Conservation (phyloP, 2,888 invertebrate species). For the Rhopalosiphum nymphaeae region DNA sequence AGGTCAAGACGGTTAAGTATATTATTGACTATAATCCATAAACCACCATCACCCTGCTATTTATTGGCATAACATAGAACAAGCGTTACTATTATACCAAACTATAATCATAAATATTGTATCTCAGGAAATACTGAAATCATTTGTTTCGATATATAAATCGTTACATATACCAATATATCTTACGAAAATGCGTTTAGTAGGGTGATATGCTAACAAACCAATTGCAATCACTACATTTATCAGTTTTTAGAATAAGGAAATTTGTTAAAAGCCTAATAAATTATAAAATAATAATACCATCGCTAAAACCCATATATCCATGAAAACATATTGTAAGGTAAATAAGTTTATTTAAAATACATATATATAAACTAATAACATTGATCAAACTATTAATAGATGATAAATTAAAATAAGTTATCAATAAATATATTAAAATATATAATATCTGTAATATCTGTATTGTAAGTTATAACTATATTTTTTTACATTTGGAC, state of each 20-base stretch:
- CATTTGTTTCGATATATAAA: background rate
- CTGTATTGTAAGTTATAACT: background rate
- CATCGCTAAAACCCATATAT: background rate
- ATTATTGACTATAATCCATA: background rate
- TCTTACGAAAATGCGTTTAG: background rate
- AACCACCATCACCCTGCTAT: background rate
- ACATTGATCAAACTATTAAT: background rate
- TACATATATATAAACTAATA: background rate
- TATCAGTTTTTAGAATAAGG: background rate
- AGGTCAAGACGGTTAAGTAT: background rate
- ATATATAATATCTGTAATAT: background rate
- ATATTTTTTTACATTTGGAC: background rate
- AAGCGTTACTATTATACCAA: background rate
- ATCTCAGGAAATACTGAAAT: background rate
- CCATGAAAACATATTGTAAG: background rate
- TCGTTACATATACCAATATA: background rate
- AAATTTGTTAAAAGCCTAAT: background rate
- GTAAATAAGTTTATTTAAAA: background rate
- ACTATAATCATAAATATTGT: background rate
- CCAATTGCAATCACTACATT: background rate
- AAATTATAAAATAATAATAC: background rate
- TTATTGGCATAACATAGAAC: background rate
- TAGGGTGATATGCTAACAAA: background rate
- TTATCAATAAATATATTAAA: background rate
- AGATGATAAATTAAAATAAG: background rate